phyloP scores from a whole-genome alignment of 30 jellyfish, hydroid and myxozoan genomes.

The Chrysaora quinquecirrha region DNA sequence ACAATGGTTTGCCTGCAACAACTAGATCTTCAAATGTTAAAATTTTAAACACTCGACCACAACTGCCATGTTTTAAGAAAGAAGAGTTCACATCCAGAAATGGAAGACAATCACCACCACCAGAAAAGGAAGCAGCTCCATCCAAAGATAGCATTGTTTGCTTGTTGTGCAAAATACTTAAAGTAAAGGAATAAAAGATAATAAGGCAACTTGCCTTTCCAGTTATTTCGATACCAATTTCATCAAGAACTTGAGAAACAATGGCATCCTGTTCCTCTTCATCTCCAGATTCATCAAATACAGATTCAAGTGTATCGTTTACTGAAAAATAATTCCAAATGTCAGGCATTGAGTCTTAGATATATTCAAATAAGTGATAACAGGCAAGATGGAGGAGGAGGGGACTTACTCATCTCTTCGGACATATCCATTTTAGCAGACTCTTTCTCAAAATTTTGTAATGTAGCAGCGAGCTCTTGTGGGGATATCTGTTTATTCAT shows the following conservation, averaged over 20 bases:
- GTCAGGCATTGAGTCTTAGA: not conserved
- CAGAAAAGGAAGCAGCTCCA: too few relatives aligned
- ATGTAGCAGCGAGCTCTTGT: constrained; percentile 77
- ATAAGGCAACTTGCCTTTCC: constrained; percentile 81
- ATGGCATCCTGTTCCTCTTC: constrained; percentile 99
- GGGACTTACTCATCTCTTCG: constrained; percentile 87
- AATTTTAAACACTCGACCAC: too few relatives aligned
- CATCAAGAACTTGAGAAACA: constrained; percentile 95
- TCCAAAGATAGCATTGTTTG: too few relatives aligned
- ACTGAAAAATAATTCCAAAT: constrained; percentile 21
- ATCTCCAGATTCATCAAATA: constrained; percentile 93
- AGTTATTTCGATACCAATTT: constrained; percentile 95
- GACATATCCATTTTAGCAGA: constrained; percentile 95
- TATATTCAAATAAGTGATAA: not conserved
- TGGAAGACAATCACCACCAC: too few relatives aligned
- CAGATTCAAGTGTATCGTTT: constrained; percentile 85
- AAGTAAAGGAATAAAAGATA: too few relatives aligned
- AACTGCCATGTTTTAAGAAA: too few relatives aligned
- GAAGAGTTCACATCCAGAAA: too few relatives aligned
- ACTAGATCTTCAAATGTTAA: too few relatives aligned
- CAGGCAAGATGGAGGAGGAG: not conserved
- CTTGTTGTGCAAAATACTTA: too few relatives aligned
- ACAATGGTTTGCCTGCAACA: too few relatives aligned
- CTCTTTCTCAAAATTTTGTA: constrained; percentile 94
- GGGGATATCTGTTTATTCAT: constrained; percentile 92